Conservation (phyloP, 1,140 invertebrate genomes). For the Octopus bimaculoides region DNA sequence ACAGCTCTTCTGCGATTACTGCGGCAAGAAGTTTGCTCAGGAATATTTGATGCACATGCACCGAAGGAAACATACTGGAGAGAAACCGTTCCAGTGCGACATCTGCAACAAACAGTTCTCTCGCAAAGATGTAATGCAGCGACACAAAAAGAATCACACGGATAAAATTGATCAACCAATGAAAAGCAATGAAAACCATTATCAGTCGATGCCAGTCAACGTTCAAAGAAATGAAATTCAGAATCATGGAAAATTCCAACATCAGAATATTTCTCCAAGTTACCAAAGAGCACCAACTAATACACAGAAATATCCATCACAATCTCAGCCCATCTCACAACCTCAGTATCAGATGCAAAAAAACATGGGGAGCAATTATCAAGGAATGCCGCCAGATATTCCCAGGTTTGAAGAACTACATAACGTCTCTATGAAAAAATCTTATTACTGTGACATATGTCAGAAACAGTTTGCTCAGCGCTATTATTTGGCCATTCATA, state of each 20-base stretch:
- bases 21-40: conserved; percentile 42
- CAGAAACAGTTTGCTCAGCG: conserved; percentile 27
- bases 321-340: too few species aligned
- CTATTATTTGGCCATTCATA: conserved; percentile 87
- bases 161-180: conserved; percentile 18
- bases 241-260: too few species aligned
- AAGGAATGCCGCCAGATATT: not conserved
- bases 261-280: too few species aligned
- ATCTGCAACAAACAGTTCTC: conserved; percentile 70
- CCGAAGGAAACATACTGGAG: conserved; percentile 41
- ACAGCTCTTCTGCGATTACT: conserved; percentile 45
- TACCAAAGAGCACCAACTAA: too few species aligned
- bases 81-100: conserved; percentile 12
- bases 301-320: too few species aligned
- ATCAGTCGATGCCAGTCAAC: too few species aligned
- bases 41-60: conserved; percentile 46
- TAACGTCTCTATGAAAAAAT: not conserved
- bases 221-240: too few species aligned
- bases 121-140: conserved; percentile 86
- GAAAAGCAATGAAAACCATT: not conserved
- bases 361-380: not conserved
- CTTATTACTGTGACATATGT: conserved; percentile 61
- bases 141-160: conserved; percentile 66
- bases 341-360: too few species aligned
- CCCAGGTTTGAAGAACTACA: not conserved